Base-by-base conservation (phyloP, 2,113 vertebrate species). In the Scartelaos histophorus region DNA sequence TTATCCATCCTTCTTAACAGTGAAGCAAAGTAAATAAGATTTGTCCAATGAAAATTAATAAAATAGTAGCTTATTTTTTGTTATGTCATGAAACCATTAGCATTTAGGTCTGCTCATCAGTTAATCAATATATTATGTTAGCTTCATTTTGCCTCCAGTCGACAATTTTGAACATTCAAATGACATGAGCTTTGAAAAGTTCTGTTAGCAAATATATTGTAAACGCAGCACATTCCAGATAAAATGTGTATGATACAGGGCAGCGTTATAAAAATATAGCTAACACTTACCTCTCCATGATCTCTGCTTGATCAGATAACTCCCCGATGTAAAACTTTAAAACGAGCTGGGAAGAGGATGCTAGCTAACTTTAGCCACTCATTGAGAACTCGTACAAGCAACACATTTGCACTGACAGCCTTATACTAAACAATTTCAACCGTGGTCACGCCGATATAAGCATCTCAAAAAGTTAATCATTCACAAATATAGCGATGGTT, bases 321-420 rank as follows among this genome's bases (percentile, higher is more conserved):
- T 60, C 61, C 0, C 11, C 29, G 16, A 9, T 1, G 61, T 64
- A 47, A 22, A 45, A 47, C n/a, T 45, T 45, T 46, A 13, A 10
- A 47, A 15, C 19, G 22, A n/a, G 38, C 13, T 19, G 9, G 15
- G 15, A 7, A 19, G 15, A 83, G 70, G 13, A 34, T 34, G 21
- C 13, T 29, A 70, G 85, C 87, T 87, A 88, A 53, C 45, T 25
- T 74, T 86, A 89, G 87, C 85, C 49, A 53, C 54, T 17, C 29
- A 53, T 71, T 15, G 69, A 58, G 69, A 43, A 35, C 29, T 46
- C 21, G 45, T 38, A 24, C 29, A 67, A 29, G 56, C 56, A 0
- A 21, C 51, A 47, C 65, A 11, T 64, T 11, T 77, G 13, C 6
- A 68, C 5, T 5, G 69, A 66, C 65, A 81, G 29, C 66, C 25